Conservation (phyloP, 2,888 invertebrate genomes). For the Malthinus flaveolus region DNA sequence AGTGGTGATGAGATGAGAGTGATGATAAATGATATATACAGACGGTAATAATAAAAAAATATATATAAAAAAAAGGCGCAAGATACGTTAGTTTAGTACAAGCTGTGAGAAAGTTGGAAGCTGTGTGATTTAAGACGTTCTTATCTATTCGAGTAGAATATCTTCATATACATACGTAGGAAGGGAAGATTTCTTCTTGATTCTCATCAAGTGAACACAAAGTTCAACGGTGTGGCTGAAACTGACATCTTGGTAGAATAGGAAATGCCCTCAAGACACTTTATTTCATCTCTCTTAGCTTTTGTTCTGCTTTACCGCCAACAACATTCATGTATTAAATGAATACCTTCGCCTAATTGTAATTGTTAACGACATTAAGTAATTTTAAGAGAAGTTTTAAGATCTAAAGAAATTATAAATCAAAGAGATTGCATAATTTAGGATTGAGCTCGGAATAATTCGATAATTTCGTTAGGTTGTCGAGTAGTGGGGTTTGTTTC, state of each 20-base stretch:
- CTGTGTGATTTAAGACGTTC: conserved; percentile 29
- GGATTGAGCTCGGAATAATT: not conserved
- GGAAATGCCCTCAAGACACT: conserved; percentile 43
- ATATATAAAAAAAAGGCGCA: conserved; percentile 16
- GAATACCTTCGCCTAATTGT: conserved; percentile 15
- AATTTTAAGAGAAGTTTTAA: conserved; percentile 13
- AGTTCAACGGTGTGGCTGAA: conserved; percentile 31
- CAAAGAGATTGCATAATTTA: conserved; percentile 15
- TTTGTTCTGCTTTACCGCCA: conserved; percentile 19
- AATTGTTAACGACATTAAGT: conserved; percentile 29
- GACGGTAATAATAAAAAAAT: conserved; percentile 7
- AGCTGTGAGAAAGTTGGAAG: conserved; percentile 41
- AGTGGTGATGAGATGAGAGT: conserved; percentile 8
- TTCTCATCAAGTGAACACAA: conserved; percentile 31
- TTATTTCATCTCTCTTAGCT: conserved; percentile 36
- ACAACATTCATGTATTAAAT: conserved; percentile 25
- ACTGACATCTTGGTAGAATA: conserved; percentile 41
- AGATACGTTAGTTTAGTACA: conserved; percentile 37
- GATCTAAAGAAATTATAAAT: conserved; percentile 13
- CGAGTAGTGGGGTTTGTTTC: too few relatives aligned
- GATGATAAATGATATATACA: conserved; percentile 9
- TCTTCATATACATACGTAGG: conserved; percentile 9
- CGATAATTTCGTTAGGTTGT: too few relatives aligned
- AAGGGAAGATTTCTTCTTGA: conserved; percentile 33
- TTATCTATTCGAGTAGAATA: conserved; percentile 27